Evolutionary conservation across 2,113 vertebrate genomes (phyloP).

Genomic region (Sclerurus mexicanus): DNA sequence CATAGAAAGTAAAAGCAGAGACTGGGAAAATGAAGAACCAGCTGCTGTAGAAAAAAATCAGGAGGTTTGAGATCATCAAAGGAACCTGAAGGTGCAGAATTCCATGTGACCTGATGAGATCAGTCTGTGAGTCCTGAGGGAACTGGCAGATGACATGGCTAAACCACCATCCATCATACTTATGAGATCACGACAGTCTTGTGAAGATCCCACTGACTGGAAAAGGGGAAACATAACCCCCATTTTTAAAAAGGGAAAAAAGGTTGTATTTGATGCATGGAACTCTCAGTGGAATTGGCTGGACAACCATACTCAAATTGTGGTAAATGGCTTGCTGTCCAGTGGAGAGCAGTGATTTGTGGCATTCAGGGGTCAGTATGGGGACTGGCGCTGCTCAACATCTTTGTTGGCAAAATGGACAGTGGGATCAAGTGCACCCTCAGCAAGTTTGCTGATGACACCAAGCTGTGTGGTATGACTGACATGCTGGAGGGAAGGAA

Average conservation of each 20-base stretch:
- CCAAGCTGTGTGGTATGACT: accelerated
- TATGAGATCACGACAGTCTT: neutral
- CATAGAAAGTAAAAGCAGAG: neutral
- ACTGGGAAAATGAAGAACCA: neutral
- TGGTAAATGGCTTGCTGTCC: accelerated
- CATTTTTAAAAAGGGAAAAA: neutral
- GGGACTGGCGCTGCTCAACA: accelerated
- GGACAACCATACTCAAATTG: too few species aligned
- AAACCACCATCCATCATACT: neutral
- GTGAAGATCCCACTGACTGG: neutral
- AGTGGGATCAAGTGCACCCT: accelerated
- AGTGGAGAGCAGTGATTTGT: neutral
- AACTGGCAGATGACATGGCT: neutral
- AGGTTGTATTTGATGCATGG: neutral
- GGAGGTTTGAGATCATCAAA: neutral
- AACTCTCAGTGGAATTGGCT: neutral
- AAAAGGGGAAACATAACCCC: neutral
- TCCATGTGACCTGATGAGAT: neutral
- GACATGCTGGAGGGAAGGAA: accelerated
- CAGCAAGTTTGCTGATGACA: neutral
- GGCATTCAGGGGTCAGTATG: neutral
- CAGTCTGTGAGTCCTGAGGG: accelerated
- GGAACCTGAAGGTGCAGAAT: neutral
- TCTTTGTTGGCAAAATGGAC: neutral
- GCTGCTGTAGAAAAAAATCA: neutral